A percentile compares a stretch with the other conserved stretches of the same genome.
Evolutionary conservation across 2,888 invertebrate species (phyloP).

Genomic region (Caenorhabditis wallacei): DNA sequence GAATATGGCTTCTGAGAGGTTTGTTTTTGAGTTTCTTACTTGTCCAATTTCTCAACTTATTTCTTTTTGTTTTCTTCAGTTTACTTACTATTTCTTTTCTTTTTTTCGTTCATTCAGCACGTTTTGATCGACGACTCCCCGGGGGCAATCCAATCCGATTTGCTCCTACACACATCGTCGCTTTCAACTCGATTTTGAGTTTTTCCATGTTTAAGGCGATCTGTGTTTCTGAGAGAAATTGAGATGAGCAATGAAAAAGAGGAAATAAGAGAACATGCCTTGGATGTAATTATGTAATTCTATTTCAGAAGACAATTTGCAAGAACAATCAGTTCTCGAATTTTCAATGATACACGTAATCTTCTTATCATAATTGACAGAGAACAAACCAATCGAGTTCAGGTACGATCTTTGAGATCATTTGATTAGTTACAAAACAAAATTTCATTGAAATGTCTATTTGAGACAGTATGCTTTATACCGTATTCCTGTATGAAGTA

Average conservation of each 20-base stretch:
- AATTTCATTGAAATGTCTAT: too few species aligned
- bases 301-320: slow-evolving; percentile 75
- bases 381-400: slow-evolving; percentile 78
- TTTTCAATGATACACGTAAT: slow-evolving; percentile 81
- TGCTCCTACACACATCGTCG: slow-evolving; percentile 19
- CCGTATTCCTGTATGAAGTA: too few species aligned
- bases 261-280: not conserved
- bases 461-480: too few species aligned
- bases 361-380: slow-evolving; percentile 81
- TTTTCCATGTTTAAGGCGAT: slow-evolving; percentile 48
- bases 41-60: not conserved
- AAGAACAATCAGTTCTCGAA: slow-evolving; percentile 75
- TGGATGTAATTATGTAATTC: not conserved
- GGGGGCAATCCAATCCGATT: slow-evolving; percentile 51
- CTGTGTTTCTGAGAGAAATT: slow-evolving; percentile 10
- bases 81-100: slow-evolving; percentile 20
- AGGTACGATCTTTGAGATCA: slow-evolving; percentile 62
- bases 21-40: slow-evolving; percentile 20
- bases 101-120: slow-evolving; percentile 46
- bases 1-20: slow-evolving; percentile 76
- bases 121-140: slow-evolving; percentile 62
- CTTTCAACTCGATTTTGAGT: slow-evolving; percentile 50
- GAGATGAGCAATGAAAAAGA: not conserved
- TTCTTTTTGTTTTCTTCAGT: slow-evolving; percentile 11
- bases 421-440: too few species aligned